Evolutionary conservation across 2,797 vertebrate species (phyloP).

Genomic region (Taeniopygia guttata): DNA sequence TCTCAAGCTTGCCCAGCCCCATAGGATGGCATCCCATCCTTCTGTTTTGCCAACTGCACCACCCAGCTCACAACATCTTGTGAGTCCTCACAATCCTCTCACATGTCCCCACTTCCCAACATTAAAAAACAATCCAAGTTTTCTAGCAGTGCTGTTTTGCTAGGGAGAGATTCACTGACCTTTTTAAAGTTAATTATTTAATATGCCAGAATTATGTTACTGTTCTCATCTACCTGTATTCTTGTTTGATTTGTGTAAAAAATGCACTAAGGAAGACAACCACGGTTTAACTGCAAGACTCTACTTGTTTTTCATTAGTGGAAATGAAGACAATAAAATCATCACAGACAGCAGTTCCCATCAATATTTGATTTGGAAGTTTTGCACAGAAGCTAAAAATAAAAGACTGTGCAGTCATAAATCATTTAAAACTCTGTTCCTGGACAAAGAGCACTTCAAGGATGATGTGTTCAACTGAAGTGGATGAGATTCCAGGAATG

Average conservation of each 20-base stretch:
- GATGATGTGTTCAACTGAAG: background rate
- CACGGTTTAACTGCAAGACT: background rate
- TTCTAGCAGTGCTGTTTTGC: background rate
- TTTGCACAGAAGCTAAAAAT: conserved; percentile 23
- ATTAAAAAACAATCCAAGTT: background rate
- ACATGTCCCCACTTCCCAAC: background rate
- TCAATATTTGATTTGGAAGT: conserved; percentile 19
- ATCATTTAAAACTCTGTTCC: background rate
- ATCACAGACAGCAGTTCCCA: background rate
- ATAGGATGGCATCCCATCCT: background rate
- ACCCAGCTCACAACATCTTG: background rate
- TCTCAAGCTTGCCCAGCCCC: background rate
- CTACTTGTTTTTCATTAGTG: conserved; percentile 18
- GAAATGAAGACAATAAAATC: conserved; percentile 41
- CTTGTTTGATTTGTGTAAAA: conserved; percentile 16
- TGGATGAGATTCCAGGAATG: background rate
- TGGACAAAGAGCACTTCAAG: background rate
- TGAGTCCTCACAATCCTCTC: background rate
- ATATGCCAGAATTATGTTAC: background rate
- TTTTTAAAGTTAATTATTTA: conserved; percentile 23
- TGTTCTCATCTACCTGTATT: background rate
- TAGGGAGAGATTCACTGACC: background rate
- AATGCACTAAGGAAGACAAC: background rate
- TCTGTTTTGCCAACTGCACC: background rate
- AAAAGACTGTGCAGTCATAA: background rate